Evolutionary conservation across 2,797 vertebrate genomes (phyloP).

Genomic region (Morus bassanus): DNA sequence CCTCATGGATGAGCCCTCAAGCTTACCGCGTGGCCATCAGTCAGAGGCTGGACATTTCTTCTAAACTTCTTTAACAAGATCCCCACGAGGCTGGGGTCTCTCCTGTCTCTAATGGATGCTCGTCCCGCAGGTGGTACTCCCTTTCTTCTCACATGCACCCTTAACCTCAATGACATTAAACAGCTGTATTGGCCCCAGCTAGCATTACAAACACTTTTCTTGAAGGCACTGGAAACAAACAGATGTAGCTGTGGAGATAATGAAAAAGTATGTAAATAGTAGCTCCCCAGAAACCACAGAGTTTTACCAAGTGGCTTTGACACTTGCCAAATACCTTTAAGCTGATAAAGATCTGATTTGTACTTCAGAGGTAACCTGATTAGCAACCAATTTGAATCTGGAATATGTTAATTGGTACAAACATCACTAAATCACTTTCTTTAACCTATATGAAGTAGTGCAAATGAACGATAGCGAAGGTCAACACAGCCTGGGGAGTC

Average conservation of each 20-base stretch:
- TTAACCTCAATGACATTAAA: background rate
- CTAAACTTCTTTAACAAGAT: background rate
- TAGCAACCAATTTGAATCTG: conserved; percentile 71
- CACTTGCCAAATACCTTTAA: conserved; percentile 67
- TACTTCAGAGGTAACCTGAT: conserved; percentile 79
- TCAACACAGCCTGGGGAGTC: conserved; percentile 33
- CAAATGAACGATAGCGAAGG: conserved; percentile 53
- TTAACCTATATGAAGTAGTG: conserved; percentile 50
- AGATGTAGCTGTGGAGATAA: conserved; percentile 50
- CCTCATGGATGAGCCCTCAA: background rate
- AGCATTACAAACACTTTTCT: conserved; percentile 54
- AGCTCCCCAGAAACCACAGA: conserved; percentile 33
- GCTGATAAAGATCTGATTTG: conserved; percentile 70
- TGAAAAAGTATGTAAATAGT: conserved; percentile 58
- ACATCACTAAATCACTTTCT: conserved; percentile 66
- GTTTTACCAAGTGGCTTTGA: conserved; percentile 52
- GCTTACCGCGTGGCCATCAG: rapidly evolving
- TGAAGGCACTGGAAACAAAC: conserved; percentile 55
- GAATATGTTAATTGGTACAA: conserved; percentile 75
- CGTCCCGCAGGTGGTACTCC: background rate
- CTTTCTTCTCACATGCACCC: background rate
- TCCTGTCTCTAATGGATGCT: background rate
- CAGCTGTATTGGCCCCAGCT: conserved; percentile 48
- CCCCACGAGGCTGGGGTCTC: background rate
- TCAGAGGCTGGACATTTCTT: background rate